Percentiles rank a stretch among this genome's conserved stretches.
phyloP scores from a whole-genome alignment of 2,797 vertebrate species.

The Eurystomus glaucurus region DNA sequence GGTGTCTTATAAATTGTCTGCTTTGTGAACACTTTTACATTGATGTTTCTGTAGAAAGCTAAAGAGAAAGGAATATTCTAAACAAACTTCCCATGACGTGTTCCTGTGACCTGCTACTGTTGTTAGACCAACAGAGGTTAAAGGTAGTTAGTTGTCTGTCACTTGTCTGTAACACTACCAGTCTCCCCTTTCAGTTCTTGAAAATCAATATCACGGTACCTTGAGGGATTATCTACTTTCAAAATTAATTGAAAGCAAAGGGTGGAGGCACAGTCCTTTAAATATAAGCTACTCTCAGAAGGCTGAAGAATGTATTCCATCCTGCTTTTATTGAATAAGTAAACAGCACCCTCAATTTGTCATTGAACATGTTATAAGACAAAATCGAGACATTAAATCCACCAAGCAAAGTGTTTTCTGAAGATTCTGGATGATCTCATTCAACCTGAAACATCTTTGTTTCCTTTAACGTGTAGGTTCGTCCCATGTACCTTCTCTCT shows the following conservation, averaged over 20 bases:
- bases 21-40: not conserved
- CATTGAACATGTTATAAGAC: not conserved
- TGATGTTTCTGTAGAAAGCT: not conserved
- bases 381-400: not conserved
- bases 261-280: not conserved
- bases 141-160: not conserved
- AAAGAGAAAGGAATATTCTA: not conserved
- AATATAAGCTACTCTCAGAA: not conserved
- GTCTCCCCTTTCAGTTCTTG: not conserved
- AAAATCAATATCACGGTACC: not conserved
- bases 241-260: not conserved
- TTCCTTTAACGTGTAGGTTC: not conserved
- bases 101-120: not conserved
- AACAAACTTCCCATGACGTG: not conserved
- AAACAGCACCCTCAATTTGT: not conserved
- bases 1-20: not conserved
- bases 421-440: not conserved
- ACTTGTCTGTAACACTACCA: not conserved
- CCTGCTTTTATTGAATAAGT: not conserved
- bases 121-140: not conserved
- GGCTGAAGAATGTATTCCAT: not conserved
- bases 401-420: not conserved
- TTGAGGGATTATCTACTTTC: not conserved
- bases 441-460: not conserved
- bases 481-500: not conserved